Conservation (phyloP, 92 coral and sea anemone species). For the Scolanthus callimorphus region DNA sequence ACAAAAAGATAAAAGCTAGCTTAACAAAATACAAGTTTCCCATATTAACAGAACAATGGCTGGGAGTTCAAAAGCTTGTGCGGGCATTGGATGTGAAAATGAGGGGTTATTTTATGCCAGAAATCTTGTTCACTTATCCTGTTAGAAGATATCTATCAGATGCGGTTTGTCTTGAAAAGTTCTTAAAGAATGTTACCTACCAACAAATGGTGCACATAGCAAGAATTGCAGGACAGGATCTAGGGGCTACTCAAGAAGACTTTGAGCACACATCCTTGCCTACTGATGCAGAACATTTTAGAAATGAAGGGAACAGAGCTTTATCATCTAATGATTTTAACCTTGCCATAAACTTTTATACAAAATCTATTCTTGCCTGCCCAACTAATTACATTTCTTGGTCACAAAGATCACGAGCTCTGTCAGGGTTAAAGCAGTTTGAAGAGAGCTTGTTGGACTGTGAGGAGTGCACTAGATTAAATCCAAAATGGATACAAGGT, state of each 20-base stretch:
- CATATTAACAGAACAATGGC: background rate
- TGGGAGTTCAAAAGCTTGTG: constrained; percentile 1
- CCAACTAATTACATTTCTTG: background rate
- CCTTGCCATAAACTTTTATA: background rate
- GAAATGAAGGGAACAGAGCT: constrained; percentile 1
- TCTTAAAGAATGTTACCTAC: background rate
- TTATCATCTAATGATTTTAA: background rate
- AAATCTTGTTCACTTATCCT: background rate
- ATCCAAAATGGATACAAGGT: constrained; percentile 1
- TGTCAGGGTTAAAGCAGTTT: background rate
- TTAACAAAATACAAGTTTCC: background rate
- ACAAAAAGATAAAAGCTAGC: too few species aligned
- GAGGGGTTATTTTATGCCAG: background rate
- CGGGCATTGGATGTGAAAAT: background rate
- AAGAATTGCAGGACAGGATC: background rate
- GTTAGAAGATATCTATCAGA: background rate
- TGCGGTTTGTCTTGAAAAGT: background rate
- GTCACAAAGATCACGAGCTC: background rate
- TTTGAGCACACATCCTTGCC: background rate
- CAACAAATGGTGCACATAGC: background rate
- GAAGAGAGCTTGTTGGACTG: background rate
- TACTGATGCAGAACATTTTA: background rate
- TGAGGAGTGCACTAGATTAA: background rate
- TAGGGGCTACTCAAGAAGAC: background rate
- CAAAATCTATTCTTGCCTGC: background rate